Conservation (phyloP, 2,797 vertebrate species). For the Trichosurus vulpecula region DNA sequence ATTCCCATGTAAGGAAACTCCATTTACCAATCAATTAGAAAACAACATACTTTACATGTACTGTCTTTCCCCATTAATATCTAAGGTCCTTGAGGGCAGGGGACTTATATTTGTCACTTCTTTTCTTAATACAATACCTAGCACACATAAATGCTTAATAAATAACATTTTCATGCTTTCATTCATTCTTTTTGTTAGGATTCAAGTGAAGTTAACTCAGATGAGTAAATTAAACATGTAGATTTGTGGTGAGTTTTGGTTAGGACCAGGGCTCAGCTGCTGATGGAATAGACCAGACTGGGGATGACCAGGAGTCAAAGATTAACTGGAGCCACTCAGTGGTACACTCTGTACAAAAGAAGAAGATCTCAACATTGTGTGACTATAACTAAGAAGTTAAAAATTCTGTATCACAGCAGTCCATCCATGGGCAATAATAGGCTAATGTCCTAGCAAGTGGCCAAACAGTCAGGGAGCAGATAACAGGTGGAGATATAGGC, state of each 20-base stretch:
- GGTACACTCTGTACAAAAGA: neutral
- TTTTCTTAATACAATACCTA: no score
- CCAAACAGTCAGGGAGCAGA: neutral
- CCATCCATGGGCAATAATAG: neutral
- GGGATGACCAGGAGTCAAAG: neutral
- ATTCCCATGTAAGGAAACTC: no score
- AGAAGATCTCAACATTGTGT: neutral
- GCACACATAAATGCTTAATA: no score
- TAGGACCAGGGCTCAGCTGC: neutral
- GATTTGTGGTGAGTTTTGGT: neutral
- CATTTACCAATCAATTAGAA: no score
- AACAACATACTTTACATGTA: no score
- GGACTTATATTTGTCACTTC: no score
- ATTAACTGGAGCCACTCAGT: neutral
- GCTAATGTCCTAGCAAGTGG: neutral
- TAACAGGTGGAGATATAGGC: neutral
- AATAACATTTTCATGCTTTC: no score
- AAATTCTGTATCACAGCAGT: neutral
- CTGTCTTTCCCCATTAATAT: no score
- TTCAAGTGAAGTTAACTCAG: no score
- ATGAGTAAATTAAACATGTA: neutral
- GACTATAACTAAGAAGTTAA: neutral
- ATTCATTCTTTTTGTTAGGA: no score
- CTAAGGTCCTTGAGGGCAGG: no score
- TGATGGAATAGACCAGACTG: neutral